Evolutionary conservation across 2,113 vertebrate species (phyloP), one percentile per base, ranked within the genome.

Genomic region (Microtus ochrogaster): DNA sequence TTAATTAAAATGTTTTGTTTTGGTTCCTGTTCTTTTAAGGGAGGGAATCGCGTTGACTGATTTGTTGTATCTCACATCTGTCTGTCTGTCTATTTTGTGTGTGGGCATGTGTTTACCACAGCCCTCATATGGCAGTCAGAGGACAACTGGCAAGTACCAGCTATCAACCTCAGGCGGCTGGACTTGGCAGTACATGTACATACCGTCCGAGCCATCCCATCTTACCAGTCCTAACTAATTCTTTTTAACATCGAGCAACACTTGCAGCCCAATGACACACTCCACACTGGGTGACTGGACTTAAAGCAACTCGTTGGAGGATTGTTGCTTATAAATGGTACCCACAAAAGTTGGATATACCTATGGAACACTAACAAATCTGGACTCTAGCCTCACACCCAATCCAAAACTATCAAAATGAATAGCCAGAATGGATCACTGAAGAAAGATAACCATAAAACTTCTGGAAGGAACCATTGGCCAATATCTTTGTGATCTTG

Each of bases 371-470:
- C 63, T 91, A 89, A 49, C 33, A 89, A 58, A 90, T 65, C 52
- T 92, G 36, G 41, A 85, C 44, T 91, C 82, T 94, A 77, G 47
- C n/a, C 77, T 96, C 63, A 89, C 2, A 78, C 19, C 7, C 44
- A 81, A 74, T 49, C n/a, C 84, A 52, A 93, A 93, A 76, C 9
- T 63, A 39, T 76, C 58, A 77, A 21, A 76, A 77, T n/a, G n/a
- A 79, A 21, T 68, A 65, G 19, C n/a, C 61, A 90, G 24, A 85
- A 85, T 82, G n/a, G 41, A 16, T 63, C 13, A 41, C 2, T 83
- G 12, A 41, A 83, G 55, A 61, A 83, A 49, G 17, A 68, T 22
- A 24, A 26, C 66, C 6, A 87, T 4, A 87, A 72, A 68, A 22
- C 83, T 47, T 47, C 44, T 36, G 9, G 11, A 72, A 88, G 85